A percentile compares a stretch with the other conserved stretches of the same genome.
phyloP scores from a whole-genome alignment of 2,888 invertebrate genomes.

The Andrena trimmerana region DNA sequence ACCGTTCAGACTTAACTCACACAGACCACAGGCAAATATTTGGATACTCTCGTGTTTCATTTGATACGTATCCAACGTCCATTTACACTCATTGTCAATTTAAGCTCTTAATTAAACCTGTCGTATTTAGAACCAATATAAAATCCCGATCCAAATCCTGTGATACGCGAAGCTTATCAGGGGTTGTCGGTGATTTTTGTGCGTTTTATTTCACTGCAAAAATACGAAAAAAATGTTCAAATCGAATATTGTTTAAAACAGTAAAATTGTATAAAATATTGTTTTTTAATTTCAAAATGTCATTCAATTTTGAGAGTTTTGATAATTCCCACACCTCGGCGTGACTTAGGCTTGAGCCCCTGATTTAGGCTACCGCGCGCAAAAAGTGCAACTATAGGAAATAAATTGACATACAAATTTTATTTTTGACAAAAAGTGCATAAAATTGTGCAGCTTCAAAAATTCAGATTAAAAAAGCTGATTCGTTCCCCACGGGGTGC shows the following conservation, averaged over 20 bases:
- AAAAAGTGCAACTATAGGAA: too few species aligned
- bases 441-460: not conserved
- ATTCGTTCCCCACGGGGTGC: not conserved
- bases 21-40: not conserved
- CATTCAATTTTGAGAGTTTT: too few species aligned
- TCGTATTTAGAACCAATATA: not conserved
- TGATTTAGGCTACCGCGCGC: too few species aligned
- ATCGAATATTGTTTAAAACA: not conserved
- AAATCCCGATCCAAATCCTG: not conserved
- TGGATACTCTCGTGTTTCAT: not conserved
- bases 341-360: too few species aligned
- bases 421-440: not conserved
- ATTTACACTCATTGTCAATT: slow-evolving; percentile 1
- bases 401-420: too few species aligned
- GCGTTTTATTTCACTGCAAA: not conserved
- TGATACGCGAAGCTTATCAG: not conserved
- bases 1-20: not conserved
- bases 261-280: not conserved
- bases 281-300: too few species aligned
- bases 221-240: not conserved
- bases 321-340: too few species aligned
- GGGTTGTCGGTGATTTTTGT: not conserved
- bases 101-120: not conserved
- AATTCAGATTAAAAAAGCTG: not conserved
- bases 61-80: not conserved